Evolutionary conservation across 1,140 invertebrate species (phyloP).

Genomic region (Cecropterus lyciades): DNA sequence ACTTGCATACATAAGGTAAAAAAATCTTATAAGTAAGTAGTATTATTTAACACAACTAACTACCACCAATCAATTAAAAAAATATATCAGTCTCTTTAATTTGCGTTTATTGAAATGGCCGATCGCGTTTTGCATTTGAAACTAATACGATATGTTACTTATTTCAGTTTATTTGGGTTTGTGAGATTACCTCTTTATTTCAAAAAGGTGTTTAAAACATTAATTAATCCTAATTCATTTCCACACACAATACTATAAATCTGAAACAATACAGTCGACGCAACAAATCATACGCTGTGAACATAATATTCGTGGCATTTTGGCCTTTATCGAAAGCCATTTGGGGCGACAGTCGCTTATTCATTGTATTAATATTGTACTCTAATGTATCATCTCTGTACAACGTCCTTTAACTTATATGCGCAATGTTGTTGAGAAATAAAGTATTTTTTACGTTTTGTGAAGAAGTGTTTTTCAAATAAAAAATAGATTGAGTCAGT

Average conservation of each 20-base stretch:
- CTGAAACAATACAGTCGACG: constrained; percentile 15
- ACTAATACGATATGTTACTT: no score
- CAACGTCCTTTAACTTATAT: not conserved
- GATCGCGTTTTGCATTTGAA: no score
- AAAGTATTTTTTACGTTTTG: not conserved
- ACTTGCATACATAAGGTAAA: no score
- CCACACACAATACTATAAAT: constrained; percentile 9
- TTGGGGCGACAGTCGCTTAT: constrained; percentile 33
- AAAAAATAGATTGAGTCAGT: no score
- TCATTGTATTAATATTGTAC: constrained; percentile 33
- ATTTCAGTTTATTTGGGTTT: not conserved
- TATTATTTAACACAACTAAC: no score
- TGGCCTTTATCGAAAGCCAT: constrained; percentile 27
- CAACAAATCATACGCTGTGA: constrained; percentile 21
- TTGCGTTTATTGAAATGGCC: no score
- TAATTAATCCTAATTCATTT: constrained; percentile 7
- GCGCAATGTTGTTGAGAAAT: constrained; percentile 6
- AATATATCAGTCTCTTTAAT: no score
- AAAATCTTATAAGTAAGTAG: no score
- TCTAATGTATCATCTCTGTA: constrained; percentile 30
- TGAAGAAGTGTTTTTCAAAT: no score
- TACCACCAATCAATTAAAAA: no score
- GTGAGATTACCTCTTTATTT: not conserved
- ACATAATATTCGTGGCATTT: constrained; percentile 20
- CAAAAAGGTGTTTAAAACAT: constrained; percentile 1